Evolutionary conservation across 2,888 invertebrate genomes (phyloP).

Genomic region (Ferdinandea cuprea): DNA sequence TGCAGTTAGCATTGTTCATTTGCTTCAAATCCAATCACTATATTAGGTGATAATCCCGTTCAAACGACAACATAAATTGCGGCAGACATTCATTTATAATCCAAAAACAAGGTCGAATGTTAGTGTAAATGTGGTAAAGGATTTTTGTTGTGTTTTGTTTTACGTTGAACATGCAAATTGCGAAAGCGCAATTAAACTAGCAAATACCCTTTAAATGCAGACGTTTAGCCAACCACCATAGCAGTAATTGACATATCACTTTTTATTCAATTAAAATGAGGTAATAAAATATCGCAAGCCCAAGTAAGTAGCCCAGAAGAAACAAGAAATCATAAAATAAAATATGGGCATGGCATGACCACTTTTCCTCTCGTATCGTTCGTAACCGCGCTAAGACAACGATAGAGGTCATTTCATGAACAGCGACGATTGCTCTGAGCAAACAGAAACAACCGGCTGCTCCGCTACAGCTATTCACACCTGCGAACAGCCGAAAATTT

Average conservation of each 20-base stretch:
- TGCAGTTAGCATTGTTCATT: background rate
- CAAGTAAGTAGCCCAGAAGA: constrained; percentile 37
- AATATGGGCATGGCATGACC: constrained; percentile 65
- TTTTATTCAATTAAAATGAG: constrained; percentile 58
- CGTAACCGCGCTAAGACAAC: constrained; percentile 24
- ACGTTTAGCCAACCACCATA: constrained; percentile 13
- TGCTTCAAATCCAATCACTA: constrained; percentile 17
- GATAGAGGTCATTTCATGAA: constrained; percentile 62
- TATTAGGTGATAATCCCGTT: constrained; percentile 20
- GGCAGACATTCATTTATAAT: constrained; percentile 4
- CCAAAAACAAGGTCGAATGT: constrained; percentile 50
- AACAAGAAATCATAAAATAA: constrained; percentile 64
- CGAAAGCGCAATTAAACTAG: constrained; percentile 49
- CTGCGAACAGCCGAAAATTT: constrained; percentile 62
- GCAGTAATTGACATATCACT: constrained; percentile 64
- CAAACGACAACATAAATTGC: constrained; percentile 10
- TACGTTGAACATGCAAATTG: constrained; percentile 39
- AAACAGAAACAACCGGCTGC: constrained; percentile 40
- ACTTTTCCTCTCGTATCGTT: constrained; percentile 41
- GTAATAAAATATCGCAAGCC: constrained; percentile 57
- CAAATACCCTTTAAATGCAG: constrained; percentile 52
- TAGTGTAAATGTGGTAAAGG: constrained; percentile 40
- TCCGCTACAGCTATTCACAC: constrained; percentile 51
- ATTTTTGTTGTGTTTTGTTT: constrained; percentile 31
- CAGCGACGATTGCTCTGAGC: constrained; percentile 36